phyloP scores from a whole-genome alignment of 2,797 vertebrate genomes.

The Tympanoctomys barrerae region DNA sequence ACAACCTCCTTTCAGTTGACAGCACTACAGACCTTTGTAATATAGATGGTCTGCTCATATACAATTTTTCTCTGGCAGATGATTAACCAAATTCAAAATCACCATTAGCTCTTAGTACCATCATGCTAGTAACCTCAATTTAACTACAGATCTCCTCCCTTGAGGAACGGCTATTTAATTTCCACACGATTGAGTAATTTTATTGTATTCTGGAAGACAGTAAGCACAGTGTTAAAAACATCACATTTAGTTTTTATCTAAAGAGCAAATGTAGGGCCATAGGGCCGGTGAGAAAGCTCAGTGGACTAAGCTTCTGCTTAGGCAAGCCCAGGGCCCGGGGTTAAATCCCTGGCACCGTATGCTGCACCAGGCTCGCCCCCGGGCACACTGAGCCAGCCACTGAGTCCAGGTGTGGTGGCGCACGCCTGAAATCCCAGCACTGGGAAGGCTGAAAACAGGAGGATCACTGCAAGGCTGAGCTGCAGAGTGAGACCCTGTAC shows the following conservation, averaged over 20 bases:
- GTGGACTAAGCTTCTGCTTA: no score
- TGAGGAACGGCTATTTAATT: neutral
- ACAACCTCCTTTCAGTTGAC: neutral
- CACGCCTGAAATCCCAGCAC: no score
- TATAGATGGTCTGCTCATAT: neutral
- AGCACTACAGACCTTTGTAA: neutral
- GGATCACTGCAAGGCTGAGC: no score
- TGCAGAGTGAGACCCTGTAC: no score
- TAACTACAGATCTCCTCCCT: neutral
- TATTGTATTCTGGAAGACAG: neutral
- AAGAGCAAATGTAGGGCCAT: neutral
- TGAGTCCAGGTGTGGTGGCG: no score
- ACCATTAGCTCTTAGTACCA: neutral
- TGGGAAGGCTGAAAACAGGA: no score
- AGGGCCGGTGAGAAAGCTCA: no score
- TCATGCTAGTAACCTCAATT: neutral
- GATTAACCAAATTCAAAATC: slow-evolving; percentile 26
- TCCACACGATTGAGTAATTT: neutral
- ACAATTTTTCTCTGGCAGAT: neutral
- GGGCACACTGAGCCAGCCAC: no score
- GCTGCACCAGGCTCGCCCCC: no score
- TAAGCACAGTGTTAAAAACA: slow-evolving; percentile 20
- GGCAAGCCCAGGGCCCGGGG: no score
- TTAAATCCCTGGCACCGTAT: no score
- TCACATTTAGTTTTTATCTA: slow-evolving; percentile 23